Conservation (phyloP, 2,797 vertebrate species). For the Neosilurus mollespiculum region DNA sequence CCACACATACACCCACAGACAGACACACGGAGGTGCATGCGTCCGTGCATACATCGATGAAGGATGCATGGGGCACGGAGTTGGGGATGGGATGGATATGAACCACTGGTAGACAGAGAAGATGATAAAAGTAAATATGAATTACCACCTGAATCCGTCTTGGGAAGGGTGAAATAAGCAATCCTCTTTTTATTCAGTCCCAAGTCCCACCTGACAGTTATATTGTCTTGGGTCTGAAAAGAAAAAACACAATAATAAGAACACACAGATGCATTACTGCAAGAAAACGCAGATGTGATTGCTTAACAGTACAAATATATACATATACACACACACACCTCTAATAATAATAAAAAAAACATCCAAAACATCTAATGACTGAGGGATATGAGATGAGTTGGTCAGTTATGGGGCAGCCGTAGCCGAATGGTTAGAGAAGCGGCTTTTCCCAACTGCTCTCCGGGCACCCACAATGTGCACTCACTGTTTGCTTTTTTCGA, state of each 20-base stretch:
- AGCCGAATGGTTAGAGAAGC: too few relatives aligned
- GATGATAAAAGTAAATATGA: constrained; percentile 60
- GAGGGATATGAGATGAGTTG: too few relatives aligned
- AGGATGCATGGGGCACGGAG: constrained; percentile 60
- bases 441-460: too few relatives aligned
- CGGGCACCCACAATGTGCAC: too few relatives aligned
- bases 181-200: constrained; percentile 99
- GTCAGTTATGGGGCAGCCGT: too few relatives aligned
- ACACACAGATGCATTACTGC: background rate
- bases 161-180: constrained; percentile 98
- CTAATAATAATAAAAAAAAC: too few relatives aligned
- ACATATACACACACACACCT: too few relatives aligned
- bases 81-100: constrained; percentile 60
- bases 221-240: constrained; percentile 97
- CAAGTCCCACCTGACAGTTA: constrained; percentile 99
- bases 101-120: constrained; percentile 65
- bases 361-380: too few relatives aligned
- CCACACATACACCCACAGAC: constrained; percentile 27
- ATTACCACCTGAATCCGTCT: constrained; percentile 93
- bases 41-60: constrained; percentile 63
- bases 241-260: background rate
- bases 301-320: too few relatives aligned
- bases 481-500: too few relatives aligned
- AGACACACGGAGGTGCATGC: constrained; percentile 29
- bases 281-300: too few relatives aligned